These are phyloP conservation scores for Oryzias sinensis DNA, from an alignment of 2,797 vertebrate species.

Conservation along the genomic window DNA sequence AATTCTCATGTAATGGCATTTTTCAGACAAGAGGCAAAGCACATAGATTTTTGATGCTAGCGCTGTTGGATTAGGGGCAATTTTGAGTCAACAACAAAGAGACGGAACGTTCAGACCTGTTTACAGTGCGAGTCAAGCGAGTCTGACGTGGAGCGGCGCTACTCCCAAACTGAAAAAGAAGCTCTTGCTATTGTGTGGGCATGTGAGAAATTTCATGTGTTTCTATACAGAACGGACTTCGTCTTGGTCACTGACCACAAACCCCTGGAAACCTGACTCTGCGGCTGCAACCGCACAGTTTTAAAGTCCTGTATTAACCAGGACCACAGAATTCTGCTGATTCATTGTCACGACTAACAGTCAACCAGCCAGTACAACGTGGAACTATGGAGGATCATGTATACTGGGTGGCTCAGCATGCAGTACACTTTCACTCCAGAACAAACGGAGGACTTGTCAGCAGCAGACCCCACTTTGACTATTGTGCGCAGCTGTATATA, in stretches of 20 bases:
- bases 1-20: no score
- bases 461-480: background rate
- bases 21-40: no score
- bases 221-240: background rate
- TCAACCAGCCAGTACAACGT: background rate
- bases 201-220: background rate
- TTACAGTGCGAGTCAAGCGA: no score
- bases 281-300: background rate
- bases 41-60: no score
- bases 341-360: background rate
- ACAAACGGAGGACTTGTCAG: background rate
- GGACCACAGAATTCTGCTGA: background rate
- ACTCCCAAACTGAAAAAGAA: no score
- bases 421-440: background rate
- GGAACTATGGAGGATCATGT: background rate
- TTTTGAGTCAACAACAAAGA: no score
- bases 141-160: no score
- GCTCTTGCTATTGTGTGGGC: background rate
- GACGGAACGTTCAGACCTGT: no score
- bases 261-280: background rate
- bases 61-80: no score
- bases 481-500: no score
- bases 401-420: background rate
- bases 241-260: no score
- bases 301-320: background rate